Evolutionary conservation across 2,113 vertebrate genomes (phyloP), one percentile per base, ranked within the genome.

Genomic region (Hyla sarda): DNA sequence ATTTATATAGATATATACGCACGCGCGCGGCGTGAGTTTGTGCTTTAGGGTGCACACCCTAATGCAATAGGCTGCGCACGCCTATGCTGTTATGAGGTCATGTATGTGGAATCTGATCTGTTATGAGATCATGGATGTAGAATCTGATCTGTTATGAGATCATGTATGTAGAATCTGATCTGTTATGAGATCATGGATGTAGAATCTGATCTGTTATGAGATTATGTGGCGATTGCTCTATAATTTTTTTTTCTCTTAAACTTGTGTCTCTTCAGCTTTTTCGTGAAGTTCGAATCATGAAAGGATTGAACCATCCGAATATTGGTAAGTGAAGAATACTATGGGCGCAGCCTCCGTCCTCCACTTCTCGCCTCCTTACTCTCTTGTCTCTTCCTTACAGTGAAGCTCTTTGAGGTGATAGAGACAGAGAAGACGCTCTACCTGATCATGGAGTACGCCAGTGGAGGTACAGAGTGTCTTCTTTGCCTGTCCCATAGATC

Each of bases 211-310:
- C 14, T 69, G 7, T 71, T 37, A 41, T 19, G 32, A 23, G 67
- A 21, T 37, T 32, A 10, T 37, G 28, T 67, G 3, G 13, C 8
- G 41, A 41, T 16, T 21, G 2, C 30, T 19, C 6, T 67, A 25
- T 30, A 30, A 67, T 0, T 10, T 32, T 16, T 1, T 7, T 19
- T 19, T 69, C 16, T 16, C 4, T 11, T 17, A 78, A 58, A 17
- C 85, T 14, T 82, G 12, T 52, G 77, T 78, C 75, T 32, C 11
- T 62, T 6, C 90, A 98, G 97, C 96, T 98, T 78, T 98, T 97
- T 92, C 95, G 97, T 88, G 96, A 98, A 92, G 97, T 98, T 48
- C 94, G 96, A 83, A 98, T 98, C 88, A 98, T 98, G 97, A 98
- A 97, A 92, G 95, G 96, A 74, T 92, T 98, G 48, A 96, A 96